Evolutionary conservation across 2,797 vertebrate species (phyloP), one percentile per base, ranked within the genome.

Genomic region (Hippopotamyrus pictus): DNA sequence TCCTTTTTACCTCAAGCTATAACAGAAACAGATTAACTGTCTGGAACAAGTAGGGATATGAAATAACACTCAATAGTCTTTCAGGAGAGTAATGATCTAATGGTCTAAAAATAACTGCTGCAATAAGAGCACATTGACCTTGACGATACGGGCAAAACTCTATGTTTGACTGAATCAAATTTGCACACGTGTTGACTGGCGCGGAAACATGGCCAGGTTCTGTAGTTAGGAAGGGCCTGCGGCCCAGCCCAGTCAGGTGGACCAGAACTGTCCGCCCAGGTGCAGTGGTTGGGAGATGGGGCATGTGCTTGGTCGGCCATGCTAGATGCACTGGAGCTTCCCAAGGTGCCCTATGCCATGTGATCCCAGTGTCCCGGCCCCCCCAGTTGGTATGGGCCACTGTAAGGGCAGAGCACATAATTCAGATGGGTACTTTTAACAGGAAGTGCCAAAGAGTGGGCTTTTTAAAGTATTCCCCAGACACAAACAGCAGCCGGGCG

Each of bases 81-180:
- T 51, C 22, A 86, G n/a, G 11, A 29, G 29, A 37, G 53, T 51
- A 54, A 86, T 33, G 51, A 86, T 86, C 84, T 53, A 33, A 33
- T 44, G 51, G 25, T n/a, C 51, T 22, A 86, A 86, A 53, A 53
- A 50, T 82, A 82, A 82, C 41, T 46, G 14, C 69, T 82, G 76
- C 29, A 82, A 82, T 46, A n/a, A 82, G 41, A 82, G 37, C 51
- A 53, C 50, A 86, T 33, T 86, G 84, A 86, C 84, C 84, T 86
- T 86, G 84, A 86, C 84, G 48, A 86, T 53, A 86, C 96, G 95
- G 96, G 96, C 41, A 54, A 86, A 86, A 86, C 33, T 41, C 69
- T 51, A 19, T 48, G 17, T 50, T 85, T 85, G 48, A 85, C 76
- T 53, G 48, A 33, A 86, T 53, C 22, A 82, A 46, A 82, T 46